phyloP scores from a whole-genome alignment of 2,888 invertebrate species.

The Pelosia muscerda region DNA sequence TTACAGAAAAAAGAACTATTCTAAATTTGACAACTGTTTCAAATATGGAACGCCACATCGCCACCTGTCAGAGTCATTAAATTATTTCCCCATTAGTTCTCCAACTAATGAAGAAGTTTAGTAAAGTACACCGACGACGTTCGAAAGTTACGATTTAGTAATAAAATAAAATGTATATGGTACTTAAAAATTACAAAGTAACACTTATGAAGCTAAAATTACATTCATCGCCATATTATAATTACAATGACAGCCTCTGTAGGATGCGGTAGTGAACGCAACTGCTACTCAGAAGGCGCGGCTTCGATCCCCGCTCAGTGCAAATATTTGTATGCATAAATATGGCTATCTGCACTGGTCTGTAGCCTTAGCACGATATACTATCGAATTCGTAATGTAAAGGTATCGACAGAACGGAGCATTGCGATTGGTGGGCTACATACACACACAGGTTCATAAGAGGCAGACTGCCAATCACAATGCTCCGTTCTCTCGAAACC shows the following conservation, averaged over 20 bases:
- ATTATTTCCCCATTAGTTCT: neutral
- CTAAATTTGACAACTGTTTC: neutral
- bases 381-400: too few species aligned
- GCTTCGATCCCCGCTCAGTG: too few species aligned
- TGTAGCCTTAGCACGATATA: too few species aligned
- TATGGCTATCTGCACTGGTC: too few species aligned
- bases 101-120: neutral
- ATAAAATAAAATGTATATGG: conserved; percentile 4
- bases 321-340: too few species aligned
- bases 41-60: conserved; percentile 1
- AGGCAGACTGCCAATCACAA: too few species aligned
- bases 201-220: conserved; percentile 3
- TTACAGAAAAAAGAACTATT: neutral
- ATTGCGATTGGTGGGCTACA: too few species aligned
- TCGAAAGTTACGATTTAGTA: neutral
- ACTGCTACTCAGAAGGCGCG: too few species aligned
- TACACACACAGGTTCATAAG: too few species aligned
- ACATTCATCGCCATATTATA: neutral
- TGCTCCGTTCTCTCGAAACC: too few species aligned
- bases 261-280: too few species aligned
- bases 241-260: neutral
- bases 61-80: conserved; percentile 1
- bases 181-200: neutral
- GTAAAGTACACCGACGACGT: neutral
- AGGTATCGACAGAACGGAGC: too few species aligned